phyloP scores from a whole-genome alignment of 1,140 invertebrate genomes.

The Neomicropteryx cornuta region DNA sequence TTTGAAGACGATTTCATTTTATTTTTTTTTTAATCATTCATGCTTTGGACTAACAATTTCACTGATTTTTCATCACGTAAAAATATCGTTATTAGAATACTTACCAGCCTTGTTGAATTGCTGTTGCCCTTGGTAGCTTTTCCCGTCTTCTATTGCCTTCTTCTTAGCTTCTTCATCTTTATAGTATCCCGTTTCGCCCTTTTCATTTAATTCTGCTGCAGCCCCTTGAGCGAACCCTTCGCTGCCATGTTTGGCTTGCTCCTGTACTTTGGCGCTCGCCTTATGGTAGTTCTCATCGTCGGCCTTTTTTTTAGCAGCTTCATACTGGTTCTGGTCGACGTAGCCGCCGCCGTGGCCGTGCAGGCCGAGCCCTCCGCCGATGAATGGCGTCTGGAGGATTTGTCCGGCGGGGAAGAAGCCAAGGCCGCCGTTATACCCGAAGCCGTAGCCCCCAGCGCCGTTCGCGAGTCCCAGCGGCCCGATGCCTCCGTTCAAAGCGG shows the following conservation, averaged over 20 bases:
- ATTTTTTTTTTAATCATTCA: no score
- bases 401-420: conserved; percentile 14
- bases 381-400: conserved; percentile 13
- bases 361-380: conserved; percentile 19
- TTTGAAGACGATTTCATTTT: no score
- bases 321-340: conserved; percentile 40
- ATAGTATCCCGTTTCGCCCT: conserved; percentile 43
- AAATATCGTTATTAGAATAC: no score
- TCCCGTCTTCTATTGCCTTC: conserved; percentile 43
- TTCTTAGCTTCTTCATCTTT: conserved; percentile 42
- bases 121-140: conserved; percentile 40
- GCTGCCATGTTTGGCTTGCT: conserved; percentile 37
- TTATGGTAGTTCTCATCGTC: conserved; percentile 41
- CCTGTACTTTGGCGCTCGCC: conserved; percentile 37
- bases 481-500: conserved; percentile 21
- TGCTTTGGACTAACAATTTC: no score
- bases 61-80: conserved; percentile 2
- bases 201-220: conserved; percentile 34
- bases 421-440: conserved; percentile 22
- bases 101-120: conserved; percentile 43
- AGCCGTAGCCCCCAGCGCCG: conserved; percentile 24
- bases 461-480: conserved; percentile 23
- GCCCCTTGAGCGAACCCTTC: conserved; percentile 40
- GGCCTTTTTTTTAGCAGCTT: conserved; percentile 40
- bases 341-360: conserved; percentile 32